Conservation (phyloP, 2,113 vertebrate genomes). For the Takifugu flavidus region DNA sequence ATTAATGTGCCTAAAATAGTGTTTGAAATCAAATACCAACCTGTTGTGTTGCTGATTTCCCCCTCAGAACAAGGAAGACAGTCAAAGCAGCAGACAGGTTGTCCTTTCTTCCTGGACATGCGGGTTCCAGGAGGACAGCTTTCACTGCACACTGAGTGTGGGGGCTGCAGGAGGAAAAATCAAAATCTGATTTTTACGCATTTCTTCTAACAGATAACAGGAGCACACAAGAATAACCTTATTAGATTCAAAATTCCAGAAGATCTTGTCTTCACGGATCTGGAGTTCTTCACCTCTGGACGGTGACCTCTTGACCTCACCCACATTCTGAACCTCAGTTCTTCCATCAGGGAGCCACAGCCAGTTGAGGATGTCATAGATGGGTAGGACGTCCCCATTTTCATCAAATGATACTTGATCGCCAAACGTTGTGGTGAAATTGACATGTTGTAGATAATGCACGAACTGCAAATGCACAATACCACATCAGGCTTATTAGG, state of each 20-base stretch:
- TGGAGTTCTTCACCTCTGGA: constrained; percentile 47
- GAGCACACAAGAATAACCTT: neutral
- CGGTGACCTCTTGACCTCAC: constrained; percentile 53
- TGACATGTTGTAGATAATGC: no score
- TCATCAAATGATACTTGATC: constrained; percentile 70
- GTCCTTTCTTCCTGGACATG: constrained; percentile 63
- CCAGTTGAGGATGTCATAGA: constrained; percentile 76
- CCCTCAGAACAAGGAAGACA: constrained; percentile 75
- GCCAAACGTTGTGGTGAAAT: constrained; percentile 66
- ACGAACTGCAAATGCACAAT: no score
- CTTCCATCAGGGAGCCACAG: constrained; percentile 50
- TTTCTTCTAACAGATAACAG: neutral
- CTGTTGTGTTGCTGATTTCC: constrained; percentile 60
- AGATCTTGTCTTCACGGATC: constrained; percentile 59
- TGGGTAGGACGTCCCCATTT: constrained; percentile 68
- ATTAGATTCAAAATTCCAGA: constrained; percentile 56
- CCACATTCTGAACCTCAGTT: constrained; percentile 51
- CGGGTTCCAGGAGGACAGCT: constrained; percentile 68
- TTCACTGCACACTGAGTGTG: constrained; percentile 56
- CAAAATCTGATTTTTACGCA: no score
- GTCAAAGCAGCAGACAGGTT: constrained; percentile 75
- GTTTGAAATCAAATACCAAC: constrained; percentile 28
- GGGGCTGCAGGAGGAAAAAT: neutral
- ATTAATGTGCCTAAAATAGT: no score
- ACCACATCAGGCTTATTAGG: no score